phyloP scores from a whole-genome alignment of 2,113 vertebrate species.

The Naja naja region DNA sequence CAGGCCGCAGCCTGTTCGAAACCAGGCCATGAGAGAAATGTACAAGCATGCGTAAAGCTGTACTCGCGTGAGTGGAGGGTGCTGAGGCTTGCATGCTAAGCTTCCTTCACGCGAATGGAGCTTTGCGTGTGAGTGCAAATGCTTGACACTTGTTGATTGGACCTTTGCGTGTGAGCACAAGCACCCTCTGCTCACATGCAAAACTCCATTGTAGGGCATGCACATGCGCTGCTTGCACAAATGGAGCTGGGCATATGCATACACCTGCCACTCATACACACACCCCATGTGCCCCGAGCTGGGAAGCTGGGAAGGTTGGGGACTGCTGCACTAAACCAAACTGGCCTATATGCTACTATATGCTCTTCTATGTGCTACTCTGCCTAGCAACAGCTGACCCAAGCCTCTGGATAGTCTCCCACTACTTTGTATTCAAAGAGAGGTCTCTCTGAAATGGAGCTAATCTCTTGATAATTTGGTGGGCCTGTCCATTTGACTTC shows the following conservation, averaged over 20 bases:
- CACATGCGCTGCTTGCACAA: no score
- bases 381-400: background rate
- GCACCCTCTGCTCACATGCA: background rate
- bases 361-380: background rate
- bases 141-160: background rate
- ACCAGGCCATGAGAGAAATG: background rate
- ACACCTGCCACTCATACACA: background rate
- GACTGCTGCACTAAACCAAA: background rate
- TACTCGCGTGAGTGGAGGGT: no score
- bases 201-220: no score
- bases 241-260: no score
- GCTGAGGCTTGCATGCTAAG: background rate
- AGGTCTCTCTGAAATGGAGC: background rate
- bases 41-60: no score
- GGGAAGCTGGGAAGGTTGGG: background rate
- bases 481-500: background rate
- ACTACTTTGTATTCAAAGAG: background rate
- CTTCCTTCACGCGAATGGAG: background rate
- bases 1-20: background rate
- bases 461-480: background rate
- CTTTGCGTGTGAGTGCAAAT: background rate
- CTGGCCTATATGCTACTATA: background rate
- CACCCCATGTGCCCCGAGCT: accelerated
- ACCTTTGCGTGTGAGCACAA: background rate
- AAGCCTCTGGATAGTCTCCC: background rate